Base-by-base conservation (phyloP, 2,113 vertebrate species). In the Sceloporus tristichus region DNA sequence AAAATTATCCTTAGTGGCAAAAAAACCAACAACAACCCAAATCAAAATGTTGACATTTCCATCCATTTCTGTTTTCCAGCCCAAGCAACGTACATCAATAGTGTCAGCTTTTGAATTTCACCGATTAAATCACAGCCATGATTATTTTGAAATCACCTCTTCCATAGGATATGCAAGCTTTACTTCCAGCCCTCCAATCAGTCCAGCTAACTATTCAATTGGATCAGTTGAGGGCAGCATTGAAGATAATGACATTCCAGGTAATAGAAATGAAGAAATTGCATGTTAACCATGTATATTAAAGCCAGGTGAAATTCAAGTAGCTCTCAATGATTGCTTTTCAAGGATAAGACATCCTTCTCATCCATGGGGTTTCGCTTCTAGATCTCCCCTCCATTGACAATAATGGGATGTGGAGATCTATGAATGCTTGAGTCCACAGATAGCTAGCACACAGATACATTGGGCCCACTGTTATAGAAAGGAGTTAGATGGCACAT, bases 31-130 rank as follows among this genome's bases (percentile, higher is more conserved):
- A 34, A 34, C 34, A 34, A 34, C 42, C 42, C 42, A 48, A 59
- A 82, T 79, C 73, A 10, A 38, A 87, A 92, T 21, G 0, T 86
- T 76, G 93, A 54, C 79, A 59, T 91, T 92, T 92, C 93, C 83
- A 95, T 84, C 87, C 34, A 91, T 92, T 68, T 83, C 40, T 94
- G 91, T 95, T 71, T 92, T 96, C 70, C 94, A 99, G 98, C 98
- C 98, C 42, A 99, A 99, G 91, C 98, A 99, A 92, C 98, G 98
- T 27, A 98, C 98, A 66, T 99, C 98, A 59, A 97, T 99, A 95
- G 98, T 98, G n/a, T 99, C 98, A 16, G 98, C 98, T 88, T 94
- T 98, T 97, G 98, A 99, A 89, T 98, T 97, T 94, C 98, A 98
- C 88, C 97, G 98, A 95, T 96, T 97, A 89, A 99, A 98, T 95